Evolutionary conservation across 2,113 vertebrate genomes (phyloP).

Genomic region (Cebidichthys violaceus): DNA sequence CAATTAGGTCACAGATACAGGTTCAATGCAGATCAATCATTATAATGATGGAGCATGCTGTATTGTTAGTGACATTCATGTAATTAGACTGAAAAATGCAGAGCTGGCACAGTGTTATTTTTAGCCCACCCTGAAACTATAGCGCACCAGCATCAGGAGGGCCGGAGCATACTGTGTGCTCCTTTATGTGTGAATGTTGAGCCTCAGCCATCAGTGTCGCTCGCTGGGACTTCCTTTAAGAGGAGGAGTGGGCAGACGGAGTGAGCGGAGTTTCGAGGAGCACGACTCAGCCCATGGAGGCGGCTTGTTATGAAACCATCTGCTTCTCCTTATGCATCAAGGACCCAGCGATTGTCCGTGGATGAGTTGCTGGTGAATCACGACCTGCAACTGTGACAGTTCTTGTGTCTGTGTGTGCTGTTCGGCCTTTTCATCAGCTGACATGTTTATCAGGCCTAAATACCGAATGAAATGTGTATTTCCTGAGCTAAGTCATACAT

Average conservation of each 20-base stretch:
- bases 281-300: not conserved
- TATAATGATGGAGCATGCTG: slow-evolving; percentile 1
- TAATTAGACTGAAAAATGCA: slow-evolving; percentile 38
- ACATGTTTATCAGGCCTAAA: not conserved
- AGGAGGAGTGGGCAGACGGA: slow-evolving; percentile 58
- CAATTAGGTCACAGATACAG: slow-evolving; percentile 31
- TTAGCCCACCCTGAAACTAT: slow-evolving; percentile 31
- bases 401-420: not conserved
- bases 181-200: slow-evolving; percentile 7
- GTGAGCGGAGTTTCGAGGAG: slow-evolving; percentile 28
- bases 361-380: slow-evolving; percentile 52
- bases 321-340: slow-evolving; percentile 45
- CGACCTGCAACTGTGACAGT: slow-evolving; percentile 10
- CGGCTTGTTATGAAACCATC: slow-evolving; percentile 60
- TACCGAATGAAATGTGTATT: not conserved
- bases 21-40: not conserved
- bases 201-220: slow-evolving; percentile 17
- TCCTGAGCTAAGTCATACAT: not conserved
- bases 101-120: slow-evolving; percentile 48
- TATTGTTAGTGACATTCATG: not conserved
- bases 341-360: not conserved
- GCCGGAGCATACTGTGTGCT: not conserved
- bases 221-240: slow-evolving; percentile 11
- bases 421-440: not conserved
- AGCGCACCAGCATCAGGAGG: slow-evolving; percentile 35